Evolutionary conservation across 2,113 vertebrate genomes (phyloP).

Genomic region (Anguilla japonica): DNA sequence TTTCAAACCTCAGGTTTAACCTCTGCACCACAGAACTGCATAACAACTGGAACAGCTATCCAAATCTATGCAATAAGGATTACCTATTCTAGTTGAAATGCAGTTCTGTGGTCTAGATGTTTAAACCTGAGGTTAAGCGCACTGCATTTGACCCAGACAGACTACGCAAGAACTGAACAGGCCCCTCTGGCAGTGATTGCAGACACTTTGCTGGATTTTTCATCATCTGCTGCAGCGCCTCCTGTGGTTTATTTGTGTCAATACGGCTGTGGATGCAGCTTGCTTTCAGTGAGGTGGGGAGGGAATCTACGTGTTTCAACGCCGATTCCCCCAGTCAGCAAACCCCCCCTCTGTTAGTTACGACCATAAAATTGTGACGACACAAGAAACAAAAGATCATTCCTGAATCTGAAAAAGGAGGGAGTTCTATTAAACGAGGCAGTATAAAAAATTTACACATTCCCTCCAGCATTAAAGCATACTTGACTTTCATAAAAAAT

Average conservation of each 20-base stretch:
- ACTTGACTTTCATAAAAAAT: background rate
- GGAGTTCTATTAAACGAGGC: background rate
- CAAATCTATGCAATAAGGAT: no score
- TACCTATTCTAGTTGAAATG: no score
- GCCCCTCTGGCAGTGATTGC: no score
- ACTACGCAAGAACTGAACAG: no score
- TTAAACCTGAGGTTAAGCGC: no score
- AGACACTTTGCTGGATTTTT: no score
- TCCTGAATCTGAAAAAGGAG: background rate
- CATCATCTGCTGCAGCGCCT: background rate
- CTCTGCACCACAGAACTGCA: no score
- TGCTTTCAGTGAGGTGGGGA: background rate
- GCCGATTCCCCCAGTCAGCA: background rate
- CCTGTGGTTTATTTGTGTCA: background rate
- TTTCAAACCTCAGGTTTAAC: no score
- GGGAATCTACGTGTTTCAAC: background rate
- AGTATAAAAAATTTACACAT: background rate
- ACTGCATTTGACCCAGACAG: no score
- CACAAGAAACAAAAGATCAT: background rate
- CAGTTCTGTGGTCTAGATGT: no score
- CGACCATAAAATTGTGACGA: background rate
- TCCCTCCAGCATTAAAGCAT: conserved; percentile 1
- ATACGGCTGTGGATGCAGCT: background rate
- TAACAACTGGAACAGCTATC: no score
- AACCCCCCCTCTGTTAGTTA: background rate